Conservation (phyloP, 2,888 invertebrate species). For the Brachynemurus nebulosus region DNA sequence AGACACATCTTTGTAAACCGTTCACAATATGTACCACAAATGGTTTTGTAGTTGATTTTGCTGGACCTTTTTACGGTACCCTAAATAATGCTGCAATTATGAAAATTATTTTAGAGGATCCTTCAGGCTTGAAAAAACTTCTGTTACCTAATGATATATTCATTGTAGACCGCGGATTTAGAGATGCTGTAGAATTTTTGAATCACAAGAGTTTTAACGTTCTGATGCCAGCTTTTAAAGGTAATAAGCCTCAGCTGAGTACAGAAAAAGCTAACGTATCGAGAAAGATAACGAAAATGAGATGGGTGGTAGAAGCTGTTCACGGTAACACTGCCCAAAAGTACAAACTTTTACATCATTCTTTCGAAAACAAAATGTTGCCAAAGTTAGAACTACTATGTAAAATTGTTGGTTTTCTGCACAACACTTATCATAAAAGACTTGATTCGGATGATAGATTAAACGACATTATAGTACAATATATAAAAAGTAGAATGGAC, state of each 20-base stretch:
- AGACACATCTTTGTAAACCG: neutral
- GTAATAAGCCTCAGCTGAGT: slow-evolving; percentile 17
- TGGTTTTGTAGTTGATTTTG: neutral
- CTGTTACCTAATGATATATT: slow-evolving; percentile 16
- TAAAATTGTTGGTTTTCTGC: slow-evolving; percentile 14
- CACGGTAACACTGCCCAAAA: slow-evolving; percentile 16
- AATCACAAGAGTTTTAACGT: slow-evolving; percentile 15
- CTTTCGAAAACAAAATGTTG: slow-evolving; percentile 14
- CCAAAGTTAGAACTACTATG: slow-evolving; percentile 10
- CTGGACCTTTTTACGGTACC: neutral
- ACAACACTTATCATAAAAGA: slow-evolving; percentile 14
- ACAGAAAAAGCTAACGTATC: neutral
- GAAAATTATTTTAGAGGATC: neutral
- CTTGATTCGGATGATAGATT: too few relatives aligned
- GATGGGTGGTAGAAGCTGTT: slow-evolving; percentile 17
- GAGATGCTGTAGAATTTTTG: slow-evolving; percentile 16
- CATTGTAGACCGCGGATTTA: slow-evolving; percentile 20
- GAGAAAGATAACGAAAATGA: slow-evolving; percentile 12
- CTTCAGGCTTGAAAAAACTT: slow-evolving; percentile 1
- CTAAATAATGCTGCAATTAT: neutral
- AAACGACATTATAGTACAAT: too few relatives aligned
- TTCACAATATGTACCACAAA: slow-evolving; percentile 1
- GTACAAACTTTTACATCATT: slow-evolving; percentile 12
- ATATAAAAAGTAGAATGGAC: too few relatives aligned
- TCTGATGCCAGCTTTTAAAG: slow-evolving; percentile 21